Percentiles rank a stretch among this genome's conserved stretches.
Conservation (phyloP, 2,888 invertebrate species). For the Aspidiotus rigidus region DNA sequence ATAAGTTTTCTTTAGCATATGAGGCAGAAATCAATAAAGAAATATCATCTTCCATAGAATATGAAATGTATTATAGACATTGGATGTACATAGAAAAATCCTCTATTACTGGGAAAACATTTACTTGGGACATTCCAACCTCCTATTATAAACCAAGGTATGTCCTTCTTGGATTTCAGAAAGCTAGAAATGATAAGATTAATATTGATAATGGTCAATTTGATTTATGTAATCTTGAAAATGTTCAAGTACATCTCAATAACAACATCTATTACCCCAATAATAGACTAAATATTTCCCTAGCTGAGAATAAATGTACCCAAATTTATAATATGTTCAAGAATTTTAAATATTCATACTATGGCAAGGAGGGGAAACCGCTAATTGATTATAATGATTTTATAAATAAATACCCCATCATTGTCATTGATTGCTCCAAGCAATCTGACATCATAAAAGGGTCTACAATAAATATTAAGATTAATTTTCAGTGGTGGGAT, state of each 20-base stretch:
- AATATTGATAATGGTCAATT: slow-evolving; percentile 13
- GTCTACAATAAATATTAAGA: slow-evolving; percentile 19
- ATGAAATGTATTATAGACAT: slow-evolving; percentile 17
- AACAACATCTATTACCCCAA: slow-evolving; percentile 11
- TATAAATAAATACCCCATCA: slow-evolving; percentile 9
- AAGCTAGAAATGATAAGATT: slow-evolving; percentile 18
- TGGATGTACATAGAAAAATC: slow-evolving; percentile 11
- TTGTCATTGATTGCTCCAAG: slow-evolving; percentile 9
- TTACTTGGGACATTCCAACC: slow-evolving; percentile 16
- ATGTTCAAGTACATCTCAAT: slow-evolving; percentile 21
- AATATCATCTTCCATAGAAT: slow-evolving; percentile 17
- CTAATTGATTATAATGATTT: slow-evolving; percentile 21
- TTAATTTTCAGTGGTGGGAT: slow-evolving; percentile 16
- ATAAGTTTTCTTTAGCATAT: slow-evolving; percentile 17
- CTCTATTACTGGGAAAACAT: slow-evolving; percentile 8
- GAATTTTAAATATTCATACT: slow-evolving; percentile 10
- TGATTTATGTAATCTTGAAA: slow-evolving; percentile 23
- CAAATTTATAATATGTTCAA: slow-evolving; percentile 17
- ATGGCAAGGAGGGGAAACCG: slow-evolving; percentile 9
- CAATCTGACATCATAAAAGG: slow-evolving; percentile 8
- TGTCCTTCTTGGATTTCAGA: slow-evolving; percentile 17
- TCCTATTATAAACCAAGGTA: slow-evolving; percentile 20
- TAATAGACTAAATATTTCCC: slow-evolving; percentile 21
- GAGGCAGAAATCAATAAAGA: slow-evolving; percentile 16
- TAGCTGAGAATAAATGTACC: slow-evolving; percentile 12